A percentile compares a stretch with the other conserved stretches of the same genome.
phyloP scores from a whole-genome alignment of 2,888 invertebrate species.

The Scaeva pyrastri region DNA sequence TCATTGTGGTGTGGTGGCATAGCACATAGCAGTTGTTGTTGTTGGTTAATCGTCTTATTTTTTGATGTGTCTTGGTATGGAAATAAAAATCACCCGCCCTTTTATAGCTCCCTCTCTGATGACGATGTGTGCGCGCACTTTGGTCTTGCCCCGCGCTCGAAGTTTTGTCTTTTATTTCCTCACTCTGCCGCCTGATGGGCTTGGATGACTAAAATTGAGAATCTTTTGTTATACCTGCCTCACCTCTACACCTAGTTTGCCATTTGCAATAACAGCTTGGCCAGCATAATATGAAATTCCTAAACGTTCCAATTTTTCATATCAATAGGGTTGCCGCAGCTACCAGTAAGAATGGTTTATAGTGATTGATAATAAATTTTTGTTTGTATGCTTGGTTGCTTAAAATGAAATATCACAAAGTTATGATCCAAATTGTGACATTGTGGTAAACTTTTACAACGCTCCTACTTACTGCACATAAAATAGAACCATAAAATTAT shows the following conservation, averaged over 20 bases:
- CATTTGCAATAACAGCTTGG: neutral
- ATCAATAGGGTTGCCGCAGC: neutral
- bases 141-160: neutral
- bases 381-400: too few relatives aligned
- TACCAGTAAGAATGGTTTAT: neutral
- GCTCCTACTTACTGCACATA: too few relatives aligned
- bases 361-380: too few relatives aligned
- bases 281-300: constrained; percentile 38
- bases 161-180: constrained; percentile 4
- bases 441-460: too few relatives aligned
- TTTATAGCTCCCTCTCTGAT: constrained; percentile 53
- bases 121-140: constrained; percentile 21
- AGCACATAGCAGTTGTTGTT: constrained; percentile 30
- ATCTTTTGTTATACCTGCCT: constrained; percentile 36
- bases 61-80: constrained; percentile 15
- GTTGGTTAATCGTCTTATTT: neutral
- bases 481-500: too few relatives aligned
- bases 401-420: too few relatives aligned
- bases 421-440: too few relatives aligned
- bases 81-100: constrained; percentile 58
- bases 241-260: neutral
- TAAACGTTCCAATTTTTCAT: neutral
- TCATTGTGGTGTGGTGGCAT: too few relatives aligned
- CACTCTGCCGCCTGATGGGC: neutral
- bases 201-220: constrained; percentile 1